Percentiles rank a stretch among this genome's conserved stretches.
Conservation (phyloP, 2,797 vertebrate genomes). For the Catharus ustulatus region DNA sequence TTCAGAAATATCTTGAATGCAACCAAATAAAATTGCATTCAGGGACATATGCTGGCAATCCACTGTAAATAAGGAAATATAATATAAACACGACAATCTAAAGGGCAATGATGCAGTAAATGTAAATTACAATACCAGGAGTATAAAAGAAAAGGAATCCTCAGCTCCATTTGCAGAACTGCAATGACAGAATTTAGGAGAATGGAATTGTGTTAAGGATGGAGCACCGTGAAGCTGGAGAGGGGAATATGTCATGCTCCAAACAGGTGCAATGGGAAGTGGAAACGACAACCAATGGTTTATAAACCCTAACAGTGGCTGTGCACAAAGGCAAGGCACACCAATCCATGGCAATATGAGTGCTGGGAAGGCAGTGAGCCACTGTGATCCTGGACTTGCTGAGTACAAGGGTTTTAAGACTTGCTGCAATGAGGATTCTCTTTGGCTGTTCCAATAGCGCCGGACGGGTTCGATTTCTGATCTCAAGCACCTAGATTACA, state of each 20-base stretch:
- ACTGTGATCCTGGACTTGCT: not conserved
- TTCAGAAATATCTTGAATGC: constrained; percentile 38
- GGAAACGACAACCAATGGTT: not conserved
- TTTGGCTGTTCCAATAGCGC: not conserved
- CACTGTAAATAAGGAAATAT: not conserved
- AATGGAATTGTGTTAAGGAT: not conserved
- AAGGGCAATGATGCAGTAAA: not conserved
- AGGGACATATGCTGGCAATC: not conserved
- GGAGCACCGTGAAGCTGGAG: not conserved
- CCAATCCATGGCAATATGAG: not conserved
- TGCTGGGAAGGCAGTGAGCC: not conserved
- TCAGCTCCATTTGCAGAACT: not conserved
- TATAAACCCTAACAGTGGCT: not conserved
- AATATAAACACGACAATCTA: constrained; percentile 11
- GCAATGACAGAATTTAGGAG: not conserved
- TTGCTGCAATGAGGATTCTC: not conserved
- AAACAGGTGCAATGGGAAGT: not conserved
- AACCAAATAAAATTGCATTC: constrained; percentile 46
- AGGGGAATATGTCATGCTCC: not conserved
- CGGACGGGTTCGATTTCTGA: not conserved
- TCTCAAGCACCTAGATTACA: not conserved
- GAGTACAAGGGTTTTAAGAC: not conserved
- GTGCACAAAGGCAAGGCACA: not conserved
- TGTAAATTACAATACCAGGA: not conserved
- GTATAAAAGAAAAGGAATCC: not conserved